phyloP scores from a whole-genome alignment of 2,113 vertebrate species.

The Muscicapa adusta region DNA sequence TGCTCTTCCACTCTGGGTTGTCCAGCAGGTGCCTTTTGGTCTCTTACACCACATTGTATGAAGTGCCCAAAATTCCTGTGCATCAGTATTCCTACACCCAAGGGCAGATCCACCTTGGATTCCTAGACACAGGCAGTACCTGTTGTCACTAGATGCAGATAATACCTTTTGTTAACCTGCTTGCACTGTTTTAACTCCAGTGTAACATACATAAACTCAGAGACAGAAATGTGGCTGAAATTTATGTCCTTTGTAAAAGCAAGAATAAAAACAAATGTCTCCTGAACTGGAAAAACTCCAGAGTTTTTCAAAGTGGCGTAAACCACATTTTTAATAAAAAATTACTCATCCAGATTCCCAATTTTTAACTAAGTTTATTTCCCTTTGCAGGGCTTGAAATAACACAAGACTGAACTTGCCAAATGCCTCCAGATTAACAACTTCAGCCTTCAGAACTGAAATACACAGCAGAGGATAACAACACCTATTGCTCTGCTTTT shows the following conservation, averaged over 20 bases:
- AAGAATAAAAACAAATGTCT: not conserved
- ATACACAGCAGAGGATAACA: not conserved
- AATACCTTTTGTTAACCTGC: not conserved
- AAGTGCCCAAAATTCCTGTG: not conserved
- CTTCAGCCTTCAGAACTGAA: slow-evolving; percentile 75
- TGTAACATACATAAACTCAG: not conserved
- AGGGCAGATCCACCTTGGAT: not conserved
- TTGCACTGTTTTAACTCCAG: not conserved
- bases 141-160: not conserved
- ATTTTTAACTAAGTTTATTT: slow-evolving; percentile 78
- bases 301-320: not conserved
- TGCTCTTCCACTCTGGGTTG: not conserved
- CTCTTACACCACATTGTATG: not conserved
- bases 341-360: slow-evolving; percentile 62
- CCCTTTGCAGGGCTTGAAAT: slow-evolving; percentile 81
- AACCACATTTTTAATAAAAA: not conserved
- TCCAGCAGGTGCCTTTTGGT: not conserved
- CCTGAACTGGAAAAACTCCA: not conserved
- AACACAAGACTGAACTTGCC: slow-evolving; percentile 80
- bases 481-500: not conserved
- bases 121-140: not conserved
- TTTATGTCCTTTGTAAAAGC: not conserved
- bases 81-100: not conserved
- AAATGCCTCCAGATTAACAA: slow-evolving; percentile 75
- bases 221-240: not conserved